phyloP scores from a whole-genome alignment of 2,113 vertebrate species.

The Gulo gulo region DNA sequence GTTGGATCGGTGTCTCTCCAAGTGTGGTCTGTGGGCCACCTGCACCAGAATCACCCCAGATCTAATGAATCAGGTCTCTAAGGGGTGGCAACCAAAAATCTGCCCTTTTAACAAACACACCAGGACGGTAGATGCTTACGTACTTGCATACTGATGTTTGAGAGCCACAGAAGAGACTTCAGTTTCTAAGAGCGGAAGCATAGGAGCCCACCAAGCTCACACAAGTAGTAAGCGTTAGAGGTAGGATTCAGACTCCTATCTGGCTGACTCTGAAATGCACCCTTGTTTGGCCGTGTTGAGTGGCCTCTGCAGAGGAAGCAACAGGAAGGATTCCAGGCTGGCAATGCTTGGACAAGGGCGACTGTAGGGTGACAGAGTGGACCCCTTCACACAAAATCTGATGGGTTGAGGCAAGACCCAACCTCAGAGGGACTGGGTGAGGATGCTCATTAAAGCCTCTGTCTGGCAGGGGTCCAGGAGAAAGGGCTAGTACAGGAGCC shows the following conservation, averaged over 20 bases:
- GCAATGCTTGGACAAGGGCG: neutral
- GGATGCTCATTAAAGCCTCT: neutral
- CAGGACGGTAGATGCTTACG: neutral
- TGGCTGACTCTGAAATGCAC: neutral
- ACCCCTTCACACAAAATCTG: neutral
- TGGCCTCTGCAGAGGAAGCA: neutral
- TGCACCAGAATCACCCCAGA: neutral
- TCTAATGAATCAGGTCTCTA: neutral
- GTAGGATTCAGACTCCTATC: neutral
- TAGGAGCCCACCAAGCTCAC: neutral
- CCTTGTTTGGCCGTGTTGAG: neutral
- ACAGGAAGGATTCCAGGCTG: neutral
- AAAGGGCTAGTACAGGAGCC: neutral
- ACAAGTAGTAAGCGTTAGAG: neutral
- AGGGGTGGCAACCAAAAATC: neutral
- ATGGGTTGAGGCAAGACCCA: neutral
- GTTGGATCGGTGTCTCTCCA: neutral
- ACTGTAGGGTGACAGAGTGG: neutral
- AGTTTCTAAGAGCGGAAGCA: neutral
- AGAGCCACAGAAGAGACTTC: neutral
- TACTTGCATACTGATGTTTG: neutral
- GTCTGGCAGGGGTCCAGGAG: neutral
- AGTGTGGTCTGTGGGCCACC: neutral
- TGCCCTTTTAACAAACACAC: neutral
- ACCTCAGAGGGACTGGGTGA: neutral